Evolutionary conservation across 2,888 invertebrate genomes (phyloP).

Genomic region (Ptilodon capucinus): DNA sequence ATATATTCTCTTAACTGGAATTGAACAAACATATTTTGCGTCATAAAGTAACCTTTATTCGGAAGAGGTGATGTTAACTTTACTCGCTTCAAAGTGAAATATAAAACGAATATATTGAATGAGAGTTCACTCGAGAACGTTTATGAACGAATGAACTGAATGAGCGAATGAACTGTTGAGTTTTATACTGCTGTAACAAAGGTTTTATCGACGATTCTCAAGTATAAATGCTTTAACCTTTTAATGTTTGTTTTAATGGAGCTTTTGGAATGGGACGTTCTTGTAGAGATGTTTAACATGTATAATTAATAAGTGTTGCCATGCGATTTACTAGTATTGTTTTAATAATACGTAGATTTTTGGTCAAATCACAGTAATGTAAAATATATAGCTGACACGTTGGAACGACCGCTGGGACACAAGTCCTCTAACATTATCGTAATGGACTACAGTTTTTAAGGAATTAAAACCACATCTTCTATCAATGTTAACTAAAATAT

Average conservation of each 20-base stretch:
- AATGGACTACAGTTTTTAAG: too few species aligned
- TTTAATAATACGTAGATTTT: too few species aligned
- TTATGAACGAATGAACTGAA: constrained; percentile 35
- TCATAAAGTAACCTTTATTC: background rate
- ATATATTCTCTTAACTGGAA: too few species aligned
- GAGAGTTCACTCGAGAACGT: constrained; percentile 18
- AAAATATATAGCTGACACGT: too few species aligned
- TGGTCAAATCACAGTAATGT: too few species aligned
- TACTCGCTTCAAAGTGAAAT: background rate
- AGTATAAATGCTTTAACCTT: constrained; percentile 32
- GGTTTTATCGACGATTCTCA: constrained; percentile 30
- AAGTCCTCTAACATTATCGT: too few species aligned
- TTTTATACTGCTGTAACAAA: constrained; percentile 34
- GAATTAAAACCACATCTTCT: too few species aligned
- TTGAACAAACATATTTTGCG: background rate
- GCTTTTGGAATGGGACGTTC: constrained; percentile 17
- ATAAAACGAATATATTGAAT: background rate
- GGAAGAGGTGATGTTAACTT: too few species aligned
- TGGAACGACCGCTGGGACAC: too few species aligned
- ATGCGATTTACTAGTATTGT: background rate
- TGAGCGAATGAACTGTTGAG: constrained; percentile 33
- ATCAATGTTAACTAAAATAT: too few species aligned
- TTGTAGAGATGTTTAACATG: background rate
- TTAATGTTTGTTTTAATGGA: constrained; percentile 27
- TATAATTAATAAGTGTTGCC: background rate